Evolutionary conservation across 2,113 vertebrate species (phyloP).

Genomic region (Callionymus lyra): DNA sequence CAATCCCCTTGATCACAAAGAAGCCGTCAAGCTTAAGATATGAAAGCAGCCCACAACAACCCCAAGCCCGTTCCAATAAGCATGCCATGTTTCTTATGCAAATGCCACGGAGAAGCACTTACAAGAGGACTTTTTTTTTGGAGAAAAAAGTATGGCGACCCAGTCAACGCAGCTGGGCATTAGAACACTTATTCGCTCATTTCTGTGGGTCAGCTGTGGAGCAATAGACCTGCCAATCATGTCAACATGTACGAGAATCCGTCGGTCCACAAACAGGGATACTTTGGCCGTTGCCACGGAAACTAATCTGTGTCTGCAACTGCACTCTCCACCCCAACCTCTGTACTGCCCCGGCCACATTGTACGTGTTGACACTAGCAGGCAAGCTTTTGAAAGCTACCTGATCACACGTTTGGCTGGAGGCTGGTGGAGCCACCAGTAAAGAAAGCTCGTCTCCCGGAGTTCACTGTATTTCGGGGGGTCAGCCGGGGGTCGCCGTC

Average conservation of each 20-base stretch:
- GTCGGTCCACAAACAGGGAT: conserved; percentile 94
- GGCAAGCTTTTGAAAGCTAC: conserved; percentile 82
- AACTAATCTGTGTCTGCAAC: conserved; percentile 78
- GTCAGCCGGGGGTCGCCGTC: conserved; percentile 27
- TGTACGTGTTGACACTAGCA: conserved; percentile 88
- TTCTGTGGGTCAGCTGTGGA: conserved; percentile 96
- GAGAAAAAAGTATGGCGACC: conserved; percentile 80
- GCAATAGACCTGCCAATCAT: conserved; percentile 96
- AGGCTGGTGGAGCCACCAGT: conserved; percentile 70
- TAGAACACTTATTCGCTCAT: conserved; percentile 94
- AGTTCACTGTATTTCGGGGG: conserved; percentile 75
- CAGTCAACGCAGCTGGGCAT: conserved; percentile 84
- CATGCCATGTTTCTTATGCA: conserved; percentile 95
- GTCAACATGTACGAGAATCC: conserved; percentile 97
- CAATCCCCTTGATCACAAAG: conserved; percentile 74
- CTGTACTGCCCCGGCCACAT: conserved; percentile 62
- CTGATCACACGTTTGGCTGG: conserved; percentile 92
- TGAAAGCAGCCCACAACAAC: conserved; percentile 73
- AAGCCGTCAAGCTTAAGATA: conserved; percentile 90
- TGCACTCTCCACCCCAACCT: conserved; percentile 8
- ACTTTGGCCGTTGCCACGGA: conserved; percentile 92
- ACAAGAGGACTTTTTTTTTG: conserved; percentile 82
- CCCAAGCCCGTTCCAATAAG: conserved; percentile 67
- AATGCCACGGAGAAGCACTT: conserved; percentile 85
- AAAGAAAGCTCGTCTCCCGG: conserved; percentile 77